Base-by-base conservation (phyloP, 1,140 invertebrate genomes). In the Temnothorax curvispinosus region DNA sequence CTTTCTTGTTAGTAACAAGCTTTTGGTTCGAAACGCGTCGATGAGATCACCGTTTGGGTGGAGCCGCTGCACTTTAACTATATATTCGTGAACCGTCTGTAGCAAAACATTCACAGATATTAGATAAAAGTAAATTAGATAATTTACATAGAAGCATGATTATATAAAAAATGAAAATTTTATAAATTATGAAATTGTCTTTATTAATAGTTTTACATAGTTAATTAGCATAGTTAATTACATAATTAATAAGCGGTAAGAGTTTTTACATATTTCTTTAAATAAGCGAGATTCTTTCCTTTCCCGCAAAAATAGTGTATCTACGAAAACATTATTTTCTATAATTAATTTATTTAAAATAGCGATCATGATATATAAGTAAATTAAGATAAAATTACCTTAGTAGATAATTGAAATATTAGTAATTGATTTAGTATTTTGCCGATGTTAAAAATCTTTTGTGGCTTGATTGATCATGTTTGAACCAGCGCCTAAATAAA, bases 1-100 rank as follows among this genome's bases (percentile, higher is more conserved):
- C 41, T 81, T 71, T 56, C 65, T 41, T 41, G 35, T 7, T 56
- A 32, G 64, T 72, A 72, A 81, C 78, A 71, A 81, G 35, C n/a
- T 52, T 69, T 38, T 35, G 5, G 21, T 71, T 72, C 38, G 64
- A 47, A 65, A 65, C 71, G 35, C 65, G 1, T 44, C 78, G 27
- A 58, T 81, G 78, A 81, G 50, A 81, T 81, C 50, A n/a, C 35
- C 52, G 13, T 41, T 67, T 18, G 44, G 56, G 27, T 50, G 35
- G 18, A 47, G 21, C 13, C n/a, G n/a, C 47, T 41, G 4, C 8
- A 41, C 11, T 80, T 52, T 50, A 52, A 18, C 5, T 38, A 32
- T 38, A 15, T 27, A 41, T 75, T n/a, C 21, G n/a, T 44, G 18
- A 4, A 41, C 7, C 56, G 15, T 38, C 8, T 58, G 3, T 15